Conservation (phyloP, 2,113 vertebrate genomes). For the Rhinolophus ferrumequinum region DNA sequence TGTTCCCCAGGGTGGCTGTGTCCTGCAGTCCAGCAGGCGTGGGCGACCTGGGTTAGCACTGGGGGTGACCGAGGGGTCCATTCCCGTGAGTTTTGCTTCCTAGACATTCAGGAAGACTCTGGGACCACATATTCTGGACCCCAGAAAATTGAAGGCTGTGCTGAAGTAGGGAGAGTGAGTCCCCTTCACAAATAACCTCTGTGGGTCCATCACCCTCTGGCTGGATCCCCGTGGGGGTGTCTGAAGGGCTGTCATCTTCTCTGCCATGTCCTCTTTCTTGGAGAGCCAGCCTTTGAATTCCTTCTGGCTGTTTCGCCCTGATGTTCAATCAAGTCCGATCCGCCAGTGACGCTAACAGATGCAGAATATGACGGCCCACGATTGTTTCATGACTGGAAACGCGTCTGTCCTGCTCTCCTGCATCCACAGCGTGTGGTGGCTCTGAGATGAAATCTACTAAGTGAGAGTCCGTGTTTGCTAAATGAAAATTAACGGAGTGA, state of each 20-base stretch:
- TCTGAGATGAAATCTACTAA: background rate
- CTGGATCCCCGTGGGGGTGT: background rate
- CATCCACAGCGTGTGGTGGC: background rate
- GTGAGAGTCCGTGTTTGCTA: background rate
- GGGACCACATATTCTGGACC: rapidly evolving
- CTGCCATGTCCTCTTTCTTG: background rate
- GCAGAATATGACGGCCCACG: rapidly evolving
- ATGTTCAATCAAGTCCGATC: too few relatives aligned
- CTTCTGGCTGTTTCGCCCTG: background rate
- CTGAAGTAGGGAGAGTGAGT: background rate
- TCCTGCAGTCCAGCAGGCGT: background rate
- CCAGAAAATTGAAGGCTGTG: background rate
- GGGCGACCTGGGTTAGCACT: too few relatives aligned
- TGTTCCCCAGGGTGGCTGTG: background rate
- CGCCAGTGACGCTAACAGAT: rapidly evolving
- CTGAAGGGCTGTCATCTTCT: too few relatives aligned
- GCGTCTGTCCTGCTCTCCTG: background rate
- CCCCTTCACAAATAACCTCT: rapidly evolving
- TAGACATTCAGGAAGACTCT: background rate
- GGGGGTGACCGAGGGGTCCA: too few relatives aligned
- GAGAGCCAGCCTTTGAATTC: background rate
- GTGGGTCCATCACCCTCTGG: background rate
- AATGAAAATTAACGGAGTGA: background rate
- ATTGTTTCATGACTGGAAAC: background rate
- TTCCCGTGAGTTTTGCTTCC: background rate